A percentile compares a stretch with the other conserved stretches of the same genome.
phyloP scores from a whole-genome alignment of 2,888 invertebrate species.

The Agonopterix alstromeriana region DNA sequence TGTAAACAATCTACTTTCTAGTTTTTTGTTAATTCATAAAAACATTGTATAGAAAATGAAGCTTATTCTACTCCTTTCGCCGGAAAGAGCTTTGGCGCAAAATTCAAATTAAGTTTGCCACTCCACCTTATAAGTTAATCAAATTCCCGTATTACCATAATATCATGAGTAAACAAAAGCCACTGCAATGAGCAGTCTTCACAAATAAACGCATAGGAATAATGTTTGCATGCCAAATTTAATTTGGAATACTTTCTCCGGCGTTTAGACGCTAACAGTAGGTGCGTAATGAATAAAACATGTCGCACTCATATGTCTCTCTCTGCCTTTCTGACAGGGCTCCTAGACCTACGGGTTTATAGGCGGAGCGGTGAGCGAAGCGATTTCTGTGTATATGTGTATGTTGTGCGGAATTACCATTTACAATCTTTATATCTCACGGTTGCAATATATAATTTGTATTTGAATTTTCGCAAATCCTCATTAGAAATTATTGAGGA shows the following conservation, averaged over 20 bases:
- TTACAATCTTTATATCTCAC: too few species aligned
- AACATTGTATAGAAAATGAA: too few species aligned
- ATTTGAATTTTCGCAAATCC: too few species aligned
- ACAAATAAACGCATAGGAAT: constrained; percentile 18
- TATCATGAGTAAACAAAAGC: neutral
- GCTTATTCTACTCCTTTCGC: too few species aligned
- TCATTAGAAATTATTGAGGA: too few species aligned
- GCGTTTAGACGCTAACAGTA: constrained; percentile 59
- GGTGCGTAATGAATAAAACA: constrained; percentile 68
- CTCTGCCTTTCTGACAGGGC: constrained; percentile 37
- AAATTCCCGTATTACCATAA: too few species aligned
- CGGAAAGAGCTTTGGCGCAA: too few species aligned
- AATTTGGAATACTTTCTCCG: constrained; percentile 58
- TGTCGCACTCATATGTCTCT: constrained; percentile 59
- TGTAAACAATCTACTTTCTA: too few species aligned
- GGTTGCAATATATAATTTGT: too few species aligned
- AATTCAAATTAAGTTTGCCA: too few species aligned
- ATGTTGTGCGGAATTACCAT: too few species aligned
- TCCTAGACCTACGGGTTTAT: constrained; percentile 11
- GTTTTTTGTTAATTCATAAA: too few species aligned
- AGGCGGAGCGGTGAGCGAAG: neutral
- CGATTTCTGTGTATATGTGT: neutral
- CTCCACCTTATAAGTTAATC: neutral
- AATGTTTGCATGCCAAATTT: constrained; percentile 67
- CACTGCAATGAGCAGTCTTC: neutral